phyloP scores from a whole-genome alignment of 37 sponge, comb jelly and placozoan species.

The Lycopodina hypogea region DNA sequence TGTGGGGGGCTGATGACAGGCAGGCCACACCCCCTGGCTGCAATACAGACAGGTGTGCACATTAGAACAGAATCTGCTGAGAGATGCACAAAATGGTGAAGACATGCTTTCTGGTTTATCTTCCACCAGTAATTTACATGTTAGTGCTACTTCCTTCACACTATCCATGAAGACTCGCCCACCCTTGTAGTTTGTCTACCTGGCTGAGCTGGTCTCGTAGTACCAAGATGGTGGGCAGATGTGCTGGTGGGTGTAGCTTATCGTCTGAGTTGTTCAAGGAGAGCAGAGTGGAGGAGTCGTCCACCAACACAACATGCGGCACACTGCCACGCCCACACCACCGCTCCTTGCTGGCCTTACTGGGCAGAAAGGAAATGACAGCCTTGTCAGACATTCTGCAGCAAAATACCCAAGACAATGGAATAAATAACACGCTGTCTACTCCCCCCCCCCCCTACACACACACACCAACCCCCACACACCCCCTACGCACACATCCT shows the following conservation, averaged over 20 bases:
- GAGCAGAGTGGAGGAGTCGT: constrained; percentile 4
- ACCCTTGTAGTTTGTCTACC: no score
- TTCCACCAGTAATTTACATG: no score
- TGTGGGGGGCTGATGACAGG: constrained; percentile 30
- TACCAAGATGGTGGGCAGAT: constrained; percentile 7
- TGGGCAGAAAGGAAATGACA: constrained; percentile 14
- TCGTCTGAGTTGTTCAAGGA: not conserved
- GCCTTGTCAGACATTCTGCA: constrained; percentile 28
- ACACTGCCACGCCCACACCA: constrained; percentile 49
- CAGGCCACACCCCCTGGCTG: constrained; percentile 33
- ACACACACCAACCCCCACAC: not conserved
- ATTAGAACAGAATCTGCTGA: no score
- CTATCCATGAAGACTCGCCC: no score
- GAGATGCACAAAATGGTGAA: no score
- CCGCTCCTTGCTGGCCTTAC: constrained; percentile 7
- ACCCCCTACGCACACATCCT: not conserved
- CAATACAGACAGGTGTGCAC: not conserved
- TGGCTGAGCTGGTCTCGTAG: constrained; percentile 53
- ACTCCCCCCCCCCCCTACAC: not conserved
- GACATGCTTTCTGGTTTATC: no score
- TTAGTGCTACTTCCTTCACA: no score
- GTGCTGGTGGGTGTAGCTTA: not conserved
- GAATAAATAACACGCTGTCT: not conserved
- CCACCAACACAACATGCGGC: constrained; percentile 42
- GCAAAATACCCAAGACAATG: not conserved